Percentiles rank a stretch among this genome's conserved stretches.
phyloP scores from a whole-genome alignment of 2,888 invertebrate genomes.

The Drosophila meridionalis region DNA sequence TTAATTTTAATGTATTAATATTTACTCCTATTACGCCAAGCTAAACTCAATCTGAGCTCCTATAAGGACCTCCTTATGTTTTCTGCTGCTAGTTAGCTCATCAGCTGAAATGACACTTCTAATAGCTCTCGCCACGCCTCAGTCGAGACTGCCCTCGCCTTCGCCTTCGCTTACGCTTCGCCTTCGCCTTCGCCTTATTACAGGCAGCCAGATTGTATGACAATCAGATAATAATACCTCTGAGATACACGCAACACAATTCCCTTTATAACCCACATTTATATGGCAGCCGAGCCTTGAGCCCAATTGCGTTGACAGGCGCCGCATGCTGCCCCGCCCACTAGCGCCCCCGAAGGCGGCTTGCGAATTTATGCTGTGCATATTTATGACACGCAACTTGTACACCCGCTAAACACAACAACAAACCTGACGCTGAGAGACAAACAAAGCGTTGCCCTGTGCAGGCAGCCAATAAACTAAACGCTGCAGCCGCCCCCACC shows the following conservation, averaged over 20 bases:
- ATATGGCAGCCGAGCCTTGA: constrained; percentile 14
- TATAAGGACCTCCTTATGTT: neutral
- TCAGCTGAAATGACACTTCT: constrained; percentile 23
- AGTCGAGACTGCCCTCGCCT: neutral
- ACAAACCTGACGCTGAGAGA: constrained; percentile 35
- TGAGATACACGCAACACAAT: constrained; percentile 76
- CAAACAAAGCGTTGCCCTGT: constrained; percentile 75
- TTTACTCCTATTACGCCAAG: neutral
- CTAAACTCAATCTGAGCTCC: neutral
- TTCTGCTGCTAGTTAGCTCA: constrained; percentile 9
- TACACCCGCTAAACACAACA: constrained; percentile 74
- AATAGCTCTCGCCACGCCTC: constrained; percentile 24
- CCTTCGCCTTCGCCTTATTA: neutral
- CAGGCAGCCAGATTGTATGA: constrained; percentile 63
- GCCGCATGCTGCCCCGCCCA: constrained; percentile 62
- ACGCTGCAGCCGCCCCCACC: constrained; percentile 18
- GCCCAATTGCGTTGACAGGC: constrained; percentile 71
- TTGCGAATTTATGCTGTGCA: constrained; percentile 82
- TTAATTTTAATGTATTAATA: constrained; percentile 1
- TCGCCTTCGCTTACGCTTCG: neutral
- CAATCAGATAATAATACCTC: constrained; percentile 80
- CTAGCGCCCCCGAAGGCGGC: neutral
- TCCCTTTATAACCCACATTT: constrained; percentile 80
- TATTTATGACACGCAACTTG: constrained; percentile 82
- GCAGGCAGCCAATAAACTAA: constrained; percentile 40